Evolutionary conservation across 2,113 vertebrate species (phyloP).

Genomic region (Chaetops frenatus): DNA sequence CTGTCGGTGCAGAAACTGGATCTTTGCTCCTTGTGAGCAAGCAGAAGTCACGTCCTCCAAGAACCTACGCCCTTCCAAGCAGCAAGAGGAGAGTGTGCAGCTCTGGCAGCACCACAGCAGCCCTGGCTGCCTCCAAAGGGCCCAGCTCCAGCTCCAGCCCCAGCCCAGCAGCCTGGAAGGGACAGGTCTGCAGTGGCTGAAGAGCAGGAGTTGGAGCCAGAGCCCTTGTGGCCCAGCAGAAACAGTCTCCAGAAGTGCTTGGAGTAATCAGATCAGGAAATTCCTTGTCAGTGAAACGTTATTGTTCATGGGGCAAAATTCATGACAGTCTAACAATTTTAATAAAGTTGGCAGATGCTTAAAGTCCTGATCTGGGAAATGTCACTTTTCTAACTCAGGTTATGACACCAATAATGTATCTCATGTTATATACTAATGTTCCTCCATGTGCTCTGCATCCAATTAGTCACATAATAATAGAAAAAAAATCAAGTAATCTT

Average conservation of each 20-base stretch:
- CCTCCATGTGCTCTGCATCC: background rate
- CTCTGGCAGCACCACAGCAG: background rate
- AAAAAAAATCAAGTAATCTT: background rate
- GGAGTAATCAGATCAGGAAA: background rate
- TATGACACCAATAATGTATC: background rate
- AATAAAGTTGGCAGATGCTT: background rate
- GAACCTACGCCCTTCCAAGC: background rate
- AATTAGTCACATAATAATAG: background rate
- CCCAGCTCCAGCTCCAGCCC: background rate
- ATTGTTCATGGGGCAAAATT: background rate
- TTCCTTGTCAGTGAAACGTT: background rate
- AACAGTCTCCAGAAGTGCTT: background rate
- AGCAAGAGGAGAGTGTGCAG: background rate
- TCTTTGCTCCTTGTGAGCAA: background rate
- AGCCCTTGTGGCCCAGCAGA: rapidly evolving
- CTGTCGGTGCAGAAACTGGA: background rate
- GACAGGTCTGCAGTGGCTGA: rapidly evolving
- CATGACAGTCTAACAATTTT: background rate
- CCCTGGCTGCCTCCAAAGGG: background rate
- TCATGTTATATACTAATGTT: background rate
- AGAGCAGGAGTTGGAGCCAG: rapidly evolving
- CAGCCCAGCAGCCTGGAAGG: background rate
- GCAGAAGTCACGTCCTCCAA: background rate
- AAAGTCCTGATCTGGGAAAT: background rate
- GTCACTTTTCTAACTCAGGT: background rate